These are phyloP conservation scores for Furcifer pardalis DNA, from an alignment of 2,797 vertebrate species.

Conservation along the genomic window DNA sequence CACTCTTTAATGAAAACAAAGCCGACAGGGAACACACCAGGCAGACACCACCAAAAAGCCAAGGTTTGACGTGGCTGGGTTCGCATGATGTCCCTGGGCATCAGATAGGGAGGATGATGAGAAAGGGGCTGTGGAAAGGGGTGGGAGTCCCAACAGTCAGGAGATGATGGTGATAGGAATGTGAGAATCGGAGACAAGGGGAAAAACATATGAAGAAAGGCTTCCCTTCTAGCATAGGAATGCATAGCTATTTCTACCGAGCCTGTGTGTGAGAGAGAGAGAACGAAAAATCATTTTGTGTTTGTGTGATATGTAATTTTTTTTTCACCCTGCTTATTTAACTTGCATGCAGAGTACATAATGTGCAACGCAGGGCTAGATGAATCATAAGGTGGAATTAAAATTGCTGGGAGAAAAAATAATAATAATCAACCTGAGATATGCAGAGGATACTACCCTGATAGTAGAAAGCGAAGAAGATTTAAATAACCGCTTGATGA, in stretches of 20 bases:
- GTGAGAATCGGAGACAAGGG: neutral
- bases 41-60: neutral
- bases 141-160: neutral
- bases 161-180: neutral
- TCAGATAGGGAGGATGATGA: neutral
- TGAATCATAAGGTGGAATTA: no score
- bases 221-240: neutral
- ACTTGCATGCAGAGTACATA: no score
- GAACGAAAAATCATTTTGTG: no score
- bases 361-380: no score
- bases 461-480: no score
- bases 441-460: no score
- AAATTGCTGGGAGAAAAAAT: no score
- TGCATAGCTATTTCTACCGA: no score
- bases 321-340: no score
- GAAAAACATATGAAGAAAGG: neutral
- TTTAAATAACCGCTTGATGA: no score
- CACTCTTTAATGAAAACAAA: slow-evolving; percentile 28
- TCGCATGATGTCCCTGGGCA: neutral
- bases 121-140: neutral
- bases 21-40: neutral
- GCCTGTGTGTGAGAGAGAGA: neutral
- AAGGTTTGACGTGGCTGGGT: slow-evolving; percentile 1
- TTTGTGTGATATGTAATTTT: no score
- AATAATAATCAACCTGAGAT: no score